Evolutionary conservation across 64 coral and sea anemone species (phyloP).

Genomic region (Actinia equina): DNA sequence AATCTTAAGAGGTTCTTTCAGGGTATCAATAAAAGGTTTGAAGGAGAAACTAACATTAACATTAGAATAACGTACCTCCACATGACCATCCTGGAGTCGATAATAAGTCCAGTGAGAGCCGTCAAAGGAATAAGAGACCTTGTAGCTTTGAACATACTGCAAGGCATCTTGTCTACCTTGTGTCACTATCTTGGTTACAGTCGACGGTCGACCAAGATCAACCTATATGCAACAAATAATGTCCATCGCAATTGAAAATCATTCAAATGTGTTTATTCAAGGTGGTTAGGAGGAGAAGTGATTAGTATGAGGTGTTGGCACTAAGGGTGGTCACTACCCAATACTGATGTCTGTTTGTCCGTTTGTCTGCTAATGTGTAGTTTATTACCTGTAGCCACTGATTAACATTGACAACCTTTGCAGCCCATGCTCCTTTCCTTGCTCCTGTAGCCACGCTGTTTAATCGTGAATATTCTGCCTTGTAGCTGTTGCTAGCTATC

Average conservation of each 20-base stretch:
- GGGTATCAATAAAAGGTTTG: too few relatives aligned
- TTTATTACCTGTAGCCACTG: constrained; percentile 25
- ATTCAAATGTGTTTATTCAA: too few relatives aligned
- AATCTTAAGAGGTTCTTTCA: too few relatives aligned
- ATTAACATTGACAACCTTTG: neutral
- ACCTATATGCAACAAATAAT: neutral
- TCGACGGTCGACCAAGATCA: neutral
- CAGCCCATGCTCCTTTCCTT: constrained; percentile 18
- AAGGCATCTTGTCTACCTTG: neutral
- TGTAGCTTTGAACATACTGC: neutral
- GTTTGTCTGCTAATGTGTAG: neutral
- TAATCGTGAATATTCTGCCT: neutral
- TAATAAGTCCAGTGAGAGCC: neutral
- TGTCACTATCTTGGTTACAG: neutral
- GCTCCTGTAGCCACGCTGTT: neutral
- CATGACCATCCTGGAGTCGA: neutral
- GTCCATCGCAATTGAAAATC: too few relatives aligned
- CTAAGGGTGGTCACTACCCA: too few relatives aligned
- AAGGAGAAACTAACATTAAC: too few relatives aligned
- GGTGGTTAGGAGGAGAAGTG: too few relatives aligned
- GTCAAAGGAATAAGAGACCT: neutral
- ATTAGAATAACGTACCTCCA: neutral
- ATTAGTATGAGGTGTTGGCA: too few relatives aligned
- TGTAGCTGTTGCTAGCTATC: neutral
- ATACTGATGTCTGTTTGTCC: too few relatives aligned